A percentile compares a stretch with the other conserved stretches of the same genome.
Evolutionary conservation across 2,113 vertebrate genomes (phyloP).

Genomic region (Columbina picui): DNA sequence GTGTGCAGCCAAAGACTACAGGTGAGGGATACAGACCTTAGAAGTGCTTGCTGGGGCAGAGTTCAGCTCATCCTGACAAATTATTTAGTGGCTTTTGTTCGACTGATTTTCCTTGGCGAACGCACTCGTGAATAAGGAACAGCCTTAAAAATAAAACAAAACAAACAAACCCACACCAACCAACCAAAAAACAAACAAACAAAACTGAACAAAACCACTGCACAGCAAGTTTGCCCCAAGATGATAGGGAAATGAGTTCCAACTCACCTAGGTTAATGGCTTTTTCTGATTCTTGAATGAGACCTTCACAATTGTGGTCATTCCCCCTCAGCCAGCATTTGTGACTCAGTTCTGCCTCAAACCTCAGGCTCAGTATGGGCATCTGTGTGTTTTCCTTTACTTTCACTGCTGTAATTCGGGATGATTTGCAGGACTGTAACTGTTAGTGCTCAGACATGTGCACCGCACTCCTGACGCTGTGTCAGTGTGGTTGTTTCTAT

Average conservation of each 20-base stretch:
- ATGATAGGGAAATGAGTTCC: background rate
- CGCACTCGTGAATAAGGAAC: background rate
- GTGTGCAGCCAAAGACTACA: rapidly evolving
- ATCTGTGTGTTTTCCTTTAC: background rate
- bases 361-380: background rate
- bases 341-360: background rate
- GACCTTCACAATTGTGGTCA: background rate
- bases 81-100: background rate
- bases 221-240: background rate
- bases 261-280: background rate
- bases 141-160: background rate
- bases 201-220: no score
- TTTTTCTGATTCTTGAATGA: background rate
- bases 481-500: background rate
- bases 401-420: background rate
- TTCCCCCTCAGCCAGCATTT: background rate
- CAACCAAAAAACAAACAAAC: background rate
- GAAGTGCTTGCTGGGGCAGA: background rate
- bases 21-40: background rate
- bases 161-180: background rate
- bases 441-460: background rate
- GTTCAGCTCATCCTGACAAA: background rate
- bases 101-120: background rate
- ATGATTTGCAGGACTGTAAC: background rate
- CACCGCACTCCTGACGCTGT: background rate